Evolutionary conservation across 2,113 vertebrate species (phyloP).

Genomic region (Pelvicachromis taeniatus): DNA sequence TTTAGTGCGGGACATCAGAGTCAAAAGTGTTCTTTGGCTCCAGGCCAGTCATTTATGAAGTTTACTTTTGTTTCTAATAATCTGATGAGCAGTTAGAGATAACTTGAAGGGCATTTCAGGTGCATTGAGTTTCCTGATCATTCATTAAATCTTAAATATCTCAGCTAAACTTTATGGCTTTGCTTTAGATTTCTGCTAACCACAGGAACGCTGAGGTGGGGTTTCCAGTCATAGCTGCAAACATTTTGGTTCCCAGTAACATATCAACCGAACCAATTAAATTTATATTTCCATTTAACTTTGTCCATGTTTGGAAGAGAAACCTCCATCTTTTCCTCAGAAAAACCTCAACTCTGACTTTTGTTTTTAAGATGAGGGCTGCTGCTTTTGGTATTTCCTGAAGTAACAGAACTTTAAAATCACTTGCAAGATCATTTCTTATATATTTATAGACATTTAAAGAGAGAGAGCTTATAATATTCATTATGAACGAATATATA

Average conservation of each 20-base stretch:
- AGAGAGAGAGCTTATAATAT: background rate
- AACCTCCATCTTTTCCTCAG: background rate
- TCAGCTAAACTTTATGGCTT: slow-evolving; percentile 8
- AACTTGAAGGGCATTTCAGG: slow-evolving; percentile 23
- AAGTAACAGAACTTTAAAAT: background rate
- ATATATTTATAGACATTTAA: background rate
- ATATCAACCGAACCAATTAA: background rate
- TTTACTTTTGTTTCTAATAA: background rate
- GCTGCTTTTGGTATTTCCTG: background rate
- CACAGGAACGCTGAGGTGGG: background rate
- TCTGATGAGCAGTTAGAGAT: background rate
- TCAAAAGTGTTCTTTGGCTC: slow-evolving; percentile 3
- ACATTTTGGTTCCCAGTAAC: background rate
- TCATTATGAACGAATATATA: background rate
- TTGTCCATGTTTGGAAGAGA: background rate
- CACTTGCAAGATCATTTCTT: background rate
- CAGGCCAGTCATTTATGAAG: background rate
- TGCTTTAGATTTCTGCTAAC: background rate
- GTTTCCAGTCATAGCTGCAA: background rate
- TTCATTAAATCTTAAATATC: background rate
- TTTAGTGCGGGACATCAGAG: background rate
- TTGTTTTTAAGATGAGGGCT: background rate
- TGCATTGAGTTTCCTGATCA: background rate
- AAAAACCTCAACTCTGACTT: background rate
- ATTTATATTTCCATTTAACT: background rate